Conservation (phyloP, 2,888 invertebrate species). For the Thyatira batis region DNA sequence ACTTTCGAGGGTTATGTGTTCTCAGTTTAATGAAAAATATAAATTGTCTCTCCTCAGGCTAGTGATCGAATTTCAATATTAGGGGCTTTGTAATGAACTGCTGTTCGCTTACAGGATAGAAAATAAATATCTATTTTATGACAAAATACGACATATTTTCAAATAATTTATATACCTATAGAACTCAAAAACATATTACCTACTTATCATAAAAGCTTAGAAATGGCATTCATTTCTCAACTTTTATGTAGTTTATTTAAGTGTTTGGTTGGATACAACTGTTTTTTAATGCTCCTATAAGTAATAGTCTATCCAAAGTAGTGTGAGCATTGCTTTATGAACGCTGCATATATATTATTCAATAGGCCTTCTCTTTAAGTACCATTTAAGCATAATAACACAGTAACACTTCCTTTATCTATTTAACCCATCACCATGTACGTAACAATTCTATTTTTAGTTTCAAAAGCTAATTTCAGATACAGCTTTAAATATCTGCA, state of each 20-base stretch:
- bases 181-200: too few species aligned
- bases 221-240: too few species aligned
- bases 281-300: too few species aligned
- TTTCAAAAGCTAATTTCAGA: not conserved
- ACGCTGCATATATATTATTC: not conserved
- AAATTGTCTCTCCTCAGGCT: conserved; percentile 6
- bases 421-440: not conserved
- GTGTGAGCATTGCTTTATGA: not conserved
- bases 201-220: too few species aligned
- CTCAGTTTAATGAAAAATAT: conserved; percentile 34
- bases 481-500: not conserved
- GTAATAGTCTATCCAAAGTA: too few species aligned
- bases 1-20: conserved; percentile 24
- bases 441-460: conserved; percentile 3
- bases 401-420: not conserved
- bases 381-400: not conserved
- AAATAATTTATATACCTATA: too few species aligned
- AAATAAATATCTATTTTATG: too few species aligned
- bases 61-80: not conserved
- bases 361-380: not conserved
- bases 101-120: not conserved
- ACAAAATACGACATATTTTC: too few species aligned
- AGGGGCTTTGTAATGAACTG: not conserved
- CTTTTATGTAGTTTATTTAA: too few species aligned
- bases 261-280: too few species aligned